A percentile compares a stretch with the other conserved stretches of the same genome.
Evolutionary conservation across 2,888 invertebrate genomes (phyloP).

Genomic region (Agriotes lineatus): DNA sequence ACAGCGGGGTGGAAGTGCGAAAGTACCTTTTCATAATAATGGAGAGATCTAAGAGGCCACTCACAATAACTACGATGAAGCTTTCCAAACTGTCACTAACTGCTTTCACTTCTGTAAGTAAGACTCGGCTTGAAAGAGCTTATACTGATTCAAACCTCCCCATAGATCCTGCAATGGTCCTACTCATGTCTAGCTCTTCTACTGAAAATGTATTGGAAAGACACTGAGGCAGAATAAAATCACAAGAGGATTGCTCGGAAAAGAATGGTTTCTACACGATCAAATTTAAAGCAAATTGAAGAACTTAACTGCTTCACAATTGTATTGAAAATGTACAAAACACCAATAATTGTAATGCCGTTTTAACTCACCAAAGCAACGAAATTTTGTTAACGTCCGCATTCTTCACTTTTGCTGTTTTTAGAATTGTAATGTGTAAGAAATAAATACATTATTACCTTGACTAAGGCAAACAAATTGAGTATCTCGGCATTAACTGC

Average conservation of each 20-base stretch:
- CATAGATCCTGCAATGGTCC: conserved; percentile 37
- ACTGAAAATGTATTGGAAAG: conserved; percentile 29
- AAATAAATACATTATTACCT: no score
- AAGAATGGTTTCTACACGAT: no score
- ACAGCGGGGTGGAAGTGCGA: conserved; percentile 23
- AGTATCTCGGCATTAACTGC: no score
- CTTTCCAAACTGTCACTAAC: conserved; percentile 32
- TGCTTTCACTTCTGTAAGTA: conserved; percentile 14
- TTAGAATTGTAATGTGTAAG: no score
- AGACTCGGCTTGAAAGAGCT: background rate
- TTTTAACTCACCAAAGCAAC: no score
- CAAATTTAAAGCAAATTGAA: no score
- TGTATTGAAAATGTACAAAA: no score
- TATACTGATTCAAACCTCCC: background rate
- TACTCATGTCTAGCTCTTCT: conserved; percentile 39
- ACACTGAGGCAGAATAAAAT: background rate
- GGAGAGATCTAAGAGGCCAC: conserved; percentile 46
- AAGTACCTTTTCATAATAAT: conserved; percentile 43
- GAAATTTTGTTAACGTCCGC: no score
- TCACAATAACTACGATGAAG: conserved; percentile 32
- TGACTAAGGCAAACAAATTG: no score
- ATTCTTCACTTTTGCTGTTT: no score
- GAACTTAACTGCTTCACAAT: no score
- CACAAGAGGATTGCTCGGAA: background rate
- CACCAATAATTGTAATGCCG: no score